A percentile compares a stretch with the other conserved stretches of the same genome.
Conservation (phyloP, 2,888 invertebrate species). For the Cataglyphis altisquamis region DNA sequence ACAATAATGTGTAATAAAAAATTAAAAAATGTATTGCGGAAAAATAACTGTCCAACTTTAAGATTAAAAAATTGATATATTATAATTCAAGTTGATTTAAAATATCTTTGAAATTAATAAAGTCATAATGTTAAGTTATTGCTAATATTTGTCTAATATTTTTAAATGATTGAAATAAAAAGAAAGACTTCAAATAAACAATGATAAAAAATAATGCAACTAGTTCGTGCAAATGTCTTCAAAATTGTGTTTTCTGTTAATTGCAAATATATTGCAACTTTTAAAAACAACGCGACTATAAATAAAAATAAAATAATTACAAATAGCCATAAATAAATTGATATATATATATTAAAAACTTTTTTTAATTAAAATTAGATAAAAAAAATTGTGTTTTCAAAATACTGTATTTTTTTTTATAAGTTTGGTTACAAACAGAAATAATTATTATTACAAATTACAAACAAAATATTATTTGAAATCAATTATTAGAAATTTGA, state of each 20-base stretch:
- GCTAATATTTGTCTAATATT: neutral
- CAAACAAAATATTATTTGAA: neutral
- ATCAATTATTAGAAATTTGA: neutral
- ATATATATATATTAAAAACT: neutral
- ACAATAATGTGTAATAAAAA: neutral
- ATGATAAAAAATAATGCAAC: neutral
- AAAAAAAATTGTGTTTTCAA: neutral
- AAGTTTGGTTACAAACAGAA: neutral
- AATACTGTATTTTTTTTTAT: neutral
- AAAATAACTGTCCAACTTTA: neutral
- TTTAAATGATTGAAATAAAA: neutral
- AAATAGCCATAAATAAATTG: neutral
- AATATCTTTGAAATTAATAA: neutral
- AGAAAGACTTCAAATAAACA: neutral
- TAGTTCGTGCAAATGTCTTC: neutral
- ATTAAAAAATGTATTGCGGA: neutral
- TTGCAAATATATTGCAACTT: neutral
- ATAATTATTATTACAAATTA: neutral
- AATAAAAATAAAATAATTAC: neutral
- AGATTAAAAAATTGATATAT: neutral
- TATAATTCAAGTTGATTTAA: neutral
- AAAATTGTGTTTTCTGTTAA: neutral
- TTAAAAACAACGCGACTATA: neutral
- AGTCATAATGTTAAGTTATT: neutral
- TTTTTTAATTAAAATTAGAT: neutral